Base-by-base conservation (phyloP, 2,797 vertebrate genomes). In the Smutsia gigantea region DNA sequence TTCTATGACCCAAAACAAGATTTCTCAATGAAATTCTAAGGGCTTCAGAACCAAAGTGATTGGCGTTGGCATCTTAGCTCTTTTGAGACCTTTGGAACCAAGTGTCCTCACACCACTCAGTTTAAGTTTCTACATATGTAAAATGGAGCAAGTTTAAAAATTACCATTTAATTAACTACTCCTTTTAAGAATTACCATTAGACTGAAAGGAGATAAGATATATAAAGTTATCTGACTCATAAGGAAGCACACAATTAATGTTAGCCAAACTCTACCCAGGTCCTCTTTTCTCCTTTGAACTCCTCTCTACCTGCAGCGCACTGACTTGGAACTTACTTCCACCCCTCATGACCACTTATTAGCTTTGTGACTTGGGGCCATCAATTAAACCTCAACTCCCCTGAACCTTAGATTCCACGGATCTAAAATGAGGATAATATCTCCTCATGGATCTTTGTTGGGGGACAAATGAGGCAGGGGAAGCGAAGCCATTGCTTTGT, bases 81-180 rank as follows among this genome's bases (percentile, higher is more conserved):
- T 93, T 82, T 55, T 29, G 13, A 17, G 55, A 87, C 42, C 37
- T 87, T 85, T 85, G 23, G 61, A 53, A 59, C 46, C 46, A 88
- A 64, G 6, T n/a, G 4, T 31, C 37, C 27, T 88, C 37, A 55
- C 4, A 10, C 86, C 29, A 18, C 21, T 93, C 18, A 86, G 13
- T 37, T 42, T 85, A 23, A 82, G 42, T 77, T 25, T 57, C 10
- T 90, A 68, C 12, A 55, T 2, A 39, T 37, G 3, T 69, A 25
- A 72, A 77, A 51, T 21, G 37, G 7, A 92, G 11, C 37, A 92
- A 42, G 31, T 7, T 46, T 46, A 46, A 46, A 46, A 46, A 46
- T 46, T 46, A 12, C 46, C 46, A 46, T 46, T 46, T 46, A 46
- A 12, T 46, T 46, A 21, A 49, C 37, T 51, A 2, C 4, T 10